Evolutionary conservation across 1,140 invertebrate species (phyloP).

Genomic region (Drosophila lowei): DNA sequence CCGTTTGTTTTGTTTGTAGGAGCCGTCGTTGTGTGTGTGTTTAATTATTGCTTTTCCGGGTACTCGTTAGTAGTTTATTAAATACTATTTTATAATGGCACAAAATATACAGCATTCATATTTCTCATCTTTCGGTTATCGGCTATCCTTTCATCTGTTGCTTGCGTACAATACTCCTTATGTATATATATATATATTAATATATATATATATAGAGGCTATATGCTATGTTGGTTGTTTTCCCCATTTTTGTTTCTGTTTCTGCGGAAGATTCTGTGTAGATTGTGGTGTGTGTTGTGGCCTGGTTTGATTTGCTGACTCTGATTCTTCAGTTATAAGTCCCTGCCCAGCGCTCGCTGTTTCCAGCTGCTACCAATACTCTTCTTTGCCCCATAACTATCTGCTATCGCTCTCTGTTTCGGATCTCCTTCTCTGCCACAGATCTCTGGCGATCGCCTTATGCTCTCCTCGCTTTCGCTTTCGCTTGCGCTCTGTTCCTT

Average conservation of each 20-base stretch:
- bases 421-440: conserved; percentile 41
- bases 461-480: conserved; percentile 34
- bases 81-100: conserved; percentile 77
- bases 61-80: conserved; percentile 50
- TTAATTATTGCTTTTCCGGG: conserved; percentile 49
- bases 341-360: conserved; percentile 18
- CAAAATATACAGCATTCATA: conserved; percentile 78
- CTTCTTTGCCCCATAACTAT: conserved; percentile 36
- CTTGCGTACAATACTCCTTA: conserved; percentile 26
- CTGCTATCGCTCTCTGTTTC: conserved; percentile 30
- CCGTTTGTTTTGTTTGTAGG: conserved; percentile 45
- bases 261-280: not conserved
- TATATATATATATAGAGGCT: conserved; percentile 37
- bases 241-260: conserved; percentile 9
- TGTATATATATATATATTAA: conserved; percentile 31
- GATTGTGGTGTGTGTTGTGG: conserved; percentile 1
- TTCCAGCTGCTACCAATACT: conserved; percentile 41
- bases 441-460: conserved; percentile 37
- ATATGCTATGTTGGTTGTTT: conserved; percentile 12
- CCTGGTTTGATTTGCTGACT: conserved; percentile 38
- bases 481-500: conserved; percentile 12
- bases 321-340: conserved; percentile 10
- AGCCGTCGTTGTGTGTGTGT: conserved; percentile 49
- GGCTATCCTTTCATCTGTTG: conserved; percentile 11
- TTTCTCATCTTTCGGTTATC: conserved; percentile 23